A percentile compares a stretch with the other conserved stretches of the same genome.
Evolutionary conservation across 2,888 invertebrate genomes (phyloP).

Genomic region (Pristionchus exspectatus): DNA sequence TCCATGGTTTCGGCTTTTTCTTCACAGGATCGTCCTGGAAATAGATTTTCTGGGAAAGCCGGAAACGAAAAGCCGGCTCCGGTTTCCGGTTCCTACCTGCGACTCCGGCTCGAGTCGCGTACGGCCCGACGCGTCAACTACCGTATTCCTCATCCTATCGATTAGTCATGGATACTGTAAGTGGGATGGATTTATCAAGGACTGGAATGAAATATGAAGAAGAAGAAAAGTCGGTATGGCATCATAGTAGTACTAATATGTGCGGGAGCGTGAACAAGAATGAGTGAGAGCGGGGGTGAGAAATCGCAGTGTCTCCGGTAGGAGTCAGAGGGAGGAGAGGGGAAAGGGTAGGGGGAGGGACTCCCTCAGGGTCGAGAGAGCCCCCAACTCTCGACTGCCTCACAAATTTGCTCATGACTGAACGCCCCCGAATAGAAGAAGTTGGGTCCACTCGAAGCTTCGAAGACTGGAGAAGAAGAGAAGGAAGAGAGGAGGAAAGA

Average conservation of each 20-base stretch:
- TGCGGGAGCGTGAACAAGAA: conserved; percentile 47
- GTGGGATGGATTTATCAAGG: background rate
- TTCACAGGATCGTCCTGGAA: conserved; percentile 18
- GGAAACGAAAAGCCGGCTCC: background rate
- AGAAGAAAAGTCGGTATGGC: background rate
- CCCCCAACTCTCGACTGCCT: background rate
- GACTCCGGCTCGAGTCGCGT: conserved; percentile 39
- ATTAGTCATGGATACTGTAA: conserved; percentile 29
- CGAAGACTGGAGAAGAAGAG: background rate
- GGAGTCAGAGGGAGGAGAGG: conserved; percentile 10
- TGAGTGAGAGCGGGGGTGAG: conserved; percentile 27
- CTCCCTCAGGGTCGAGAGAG: background rate
- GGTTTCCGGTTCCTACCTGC: conserved; percentile 36
- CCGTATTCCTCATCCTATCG: conserved; percentile 44
- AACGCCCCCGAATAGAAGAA: conserved; percentile 49
- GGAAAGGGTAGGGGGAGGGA: background rate
- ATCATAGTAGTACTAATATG: conserved; percentile 50
- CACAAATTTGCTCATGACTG: conserved; percentile 40
- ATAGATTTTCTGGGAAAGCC: background rate
- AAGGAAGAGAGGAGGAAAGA: conserved; percentile 4
- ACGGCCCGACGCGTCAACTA: conserved; percentile 43
- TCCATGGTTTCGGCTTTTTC: background rate
- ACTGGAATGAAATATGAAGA: background rate
- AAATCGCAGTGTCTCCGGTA: conserved; percentile 27
- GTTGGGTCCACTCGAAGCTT: conserved; percentile 7